phyloP scores from a whole-genome alignment of 2,113 vertebrate species.

The Pteronura brasiliensis region DNA sequence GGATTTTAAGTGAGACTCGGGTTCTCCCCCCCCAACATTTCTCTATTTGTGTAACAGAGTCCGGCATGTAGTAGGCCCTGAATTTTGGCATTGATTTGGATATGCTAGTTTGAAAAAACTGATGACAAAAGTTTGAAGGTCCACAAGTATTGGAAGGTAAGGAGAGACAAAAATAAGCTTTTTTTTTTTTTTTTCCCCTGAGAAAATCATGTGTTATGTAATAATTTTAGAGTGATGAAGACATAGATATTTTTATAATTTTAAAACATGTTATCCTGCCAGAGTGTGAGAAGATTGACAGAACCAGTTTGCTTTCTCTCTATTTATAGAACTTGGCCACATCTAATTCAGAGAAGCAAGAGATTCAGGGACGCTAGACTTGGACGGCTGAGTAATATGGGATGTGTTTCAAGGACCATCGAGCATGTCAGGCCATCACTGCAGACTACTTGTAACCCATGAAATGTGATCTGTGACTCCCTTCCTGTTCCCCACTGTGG shows the following conservation, averaged over 20 bases:
- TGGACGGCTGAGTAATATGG: slow-evolving; percentile 50
- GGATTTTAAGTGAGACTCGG: not conserved
- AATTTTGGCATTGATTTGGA: not conserved
- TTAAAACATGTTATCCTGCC: slow-evolving; percentile 58
- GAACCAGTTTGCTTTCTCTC: slow-evolving; percentile 54
- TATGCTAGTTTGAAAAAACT: not conserved
- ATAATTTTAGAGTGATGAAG: slow-evolving; percentile 67
- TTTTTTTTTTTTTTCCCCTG: not conserved
- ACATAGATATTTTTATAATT: slow-evolving; percentile 70
- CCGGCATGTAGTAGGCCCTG: not conserved
- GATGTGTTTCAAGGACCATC: slow-evolving; percentile 4
- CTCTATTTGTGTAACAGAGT: not conserved
- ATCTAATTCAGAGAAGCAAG: slow-evolving; percentile 46
- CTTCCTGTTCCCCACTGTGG: not conserved
- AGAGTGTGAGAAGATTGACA: slow-evolving; percentile 65
- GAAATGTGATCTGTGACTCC: not conserved
- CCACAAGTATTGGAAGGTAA: not conserved
- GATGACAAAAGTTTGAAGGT: not conserved
- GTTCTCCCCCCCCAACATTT: not conserved
- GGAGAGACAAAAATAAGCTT: not conserved
- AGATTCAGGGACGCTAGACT: slow-evolving; percentile 42
- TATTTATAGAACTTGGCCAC: slow-evolving; percentile 65
- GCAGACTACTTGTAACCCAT: not conserved
- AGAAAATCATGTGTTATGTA: slow-evolving; percentile 58
- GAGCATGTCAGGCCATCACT: not conserved